Conservation (phyloP, 2,888 invertebrate genomes). For the Macaria liturata region DNA sequence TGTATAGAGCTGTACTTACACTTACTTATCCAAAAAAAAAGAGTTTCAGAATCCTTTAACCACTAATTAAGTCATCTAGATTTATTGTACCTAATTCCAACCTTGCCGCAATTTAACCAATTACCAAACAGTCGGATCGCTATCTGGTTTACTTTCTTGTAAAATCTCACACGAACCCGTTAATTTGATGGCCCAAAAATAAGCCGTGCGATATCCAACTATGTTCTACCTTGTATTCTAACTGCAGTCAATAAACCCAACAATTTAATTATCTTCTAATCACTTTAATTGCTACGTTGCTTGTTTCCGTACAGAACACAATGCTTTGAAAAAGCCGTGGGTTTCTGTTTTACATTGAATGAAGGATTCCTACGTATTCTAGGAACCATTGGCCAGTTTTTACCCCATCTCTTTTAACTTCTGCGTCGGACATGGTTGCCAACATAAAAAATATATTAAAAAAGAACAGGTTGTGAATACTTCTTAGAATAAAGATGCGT, state of each 20-base stretch:
- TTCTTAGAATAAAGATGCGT: too few relatives aligned
- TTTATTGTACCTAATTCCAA: too few relatives aligned
- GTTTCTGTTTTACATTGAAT: conserved; percentile 38
- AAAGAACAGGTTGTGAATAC: too few relatives aligned
- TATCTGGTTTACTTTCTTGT: conserved; percentile 11
- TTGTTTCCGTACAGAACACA: conserved; percentile 40
- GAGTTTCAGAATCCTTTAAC: too few relatives aligned
- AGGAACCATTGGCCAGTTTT: conserved; percentile 32
- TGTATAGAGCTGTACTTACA: too few relatives aligned
- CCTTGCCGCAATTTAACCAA: too few relatives aligned
- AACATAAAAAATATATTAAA: conserved; percentile 3
- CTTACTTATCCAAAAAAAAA: too few relatives aligned
- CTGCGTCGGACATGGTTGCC: conserved; percentile 29
- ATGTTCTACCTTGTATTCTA: conserved; percentile 1
- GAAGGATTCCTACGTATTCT: conserved; percentile 32
- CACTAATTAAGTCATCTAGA: too few relatives aligned
- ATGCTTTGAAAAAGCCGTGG: conserved; percentile 52
- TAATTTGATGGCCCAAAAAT: conserved; percentile 14
- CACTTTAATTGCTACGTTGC: conserved; percentile 38
- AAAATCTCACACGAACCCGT: conserved; percentile 9
- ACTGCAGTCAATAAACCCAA: conserved; percentile 25
- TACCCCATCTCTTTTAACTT: conserved; percentile 20
- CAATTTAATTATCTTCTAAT: conserved; percentile 36
- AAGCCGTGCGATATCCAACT: conserved; percentile 15
- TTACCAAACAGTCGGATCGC: conserved; percentile 1